phyloP scores from a whole-genome alignment of 2,113 vertebrate genomes.

The Leuciscus idus region DNA sequence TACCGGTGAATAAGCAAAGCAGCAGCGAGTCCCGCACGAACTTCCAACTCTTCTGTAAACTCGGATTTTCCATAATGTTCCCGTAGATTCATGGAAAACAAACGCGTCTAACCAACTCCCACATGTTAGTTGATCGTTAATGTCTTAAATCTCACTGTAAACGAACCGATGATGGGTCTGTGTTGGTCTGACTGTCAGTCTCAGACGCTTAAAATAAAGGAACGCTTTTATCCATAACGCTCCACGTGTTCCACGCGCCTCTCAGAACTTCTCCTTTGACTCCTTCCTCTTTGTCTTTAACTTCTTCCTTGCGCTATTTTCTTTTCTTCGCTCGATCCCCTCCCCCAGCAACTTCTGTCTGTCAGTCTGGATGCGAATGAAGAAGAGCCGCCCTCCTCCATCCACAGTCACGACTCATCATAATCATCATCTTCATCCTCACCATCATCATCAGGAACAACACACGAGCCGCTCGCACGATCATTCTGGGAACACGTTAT shows the following conservation, averaged over 20 bases:
- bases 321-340: conserved; percentile 32
- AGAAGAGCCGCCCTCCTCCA: conserved; percentile 29
- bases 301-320: conserved; percentile 47
- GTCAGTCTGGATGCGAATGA: not conserved
- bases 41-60: conserved; percentile 58
- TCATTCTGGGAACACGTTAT: conserved; percentile 16
- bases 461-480: conserved; percentile 29
- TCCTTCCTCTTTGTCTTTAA: conserved; percentile 51
- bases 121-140: not conserved
- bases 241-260: conserved; percentile 53
- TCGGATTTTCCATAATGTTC: conserved; percentile 33
- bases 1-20: conserved; percentile 72
- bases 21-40: conserved; percentile 69
- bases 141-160: not conserved
- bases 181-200: not conserved
- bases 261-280: conserved; percentile 30
- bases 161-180: not conserved
- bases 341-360: conserved; percentile 34
- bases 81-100: not conserved
- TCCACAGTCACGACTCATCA: conserved; percentile 49
- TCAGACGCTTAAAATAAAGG: not conserved
- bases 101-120: not conserved
- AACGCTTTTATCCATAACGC: not conserved
- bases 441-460: not conserved
- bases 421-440: not conserved